Conservation (phyloP, 1,140 invertebrate species). For the Heliconius himera region DNA sequence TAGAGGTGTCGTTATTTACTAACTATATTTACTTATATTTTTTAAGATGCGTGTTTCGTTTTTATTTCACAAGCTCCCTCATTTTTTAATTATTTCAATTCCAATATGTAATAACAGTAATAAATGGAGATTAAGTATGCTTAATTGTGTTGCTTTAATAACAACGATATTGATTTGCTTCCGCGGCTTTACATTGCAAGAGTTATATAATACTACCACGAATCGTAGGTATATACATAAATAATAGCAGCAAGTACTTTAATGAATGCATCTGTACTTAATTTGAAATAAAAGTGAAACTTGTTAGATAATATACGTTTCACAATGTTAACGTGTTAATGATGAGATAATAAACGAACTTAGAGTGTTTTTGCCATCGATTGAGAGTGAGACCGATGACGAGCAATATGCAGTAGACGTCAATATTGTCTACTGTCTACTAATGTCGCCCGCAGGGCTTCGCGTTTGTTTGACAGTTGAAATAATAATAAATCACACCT, state of each 20-base stretch:
- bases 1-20: not conserved
- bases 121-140: constrained; percentile 15
- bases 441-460: constrained; percentile 24
- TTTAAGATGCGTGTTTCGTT: not conserved
- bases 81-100: not conserved
- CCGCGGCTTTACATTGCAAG: not conserved
- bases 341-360: constrained; percentile 17
- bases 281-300: constrained; percentile 46
- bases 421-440: constrained; percentile 8
- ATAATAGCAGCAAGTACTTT: constrained; percentile 2
- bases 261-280: constrained; percentile 39
- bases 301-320: constrained; percentile 44
- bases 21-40: not conserved
- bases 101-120: not conserved
- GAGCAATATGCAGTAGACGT: constrained; percentile 5
- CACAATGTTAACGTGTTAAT: constrained; percentile 32
- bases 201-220: not conserved
- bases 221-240: not conserved
- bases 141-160: constrained; percentile 16
- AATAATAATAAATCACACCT: constrained; percentile 37
- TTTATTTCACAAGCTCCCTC: not conserved
- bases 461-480: constrained; percentile 21
- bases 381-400: not conserved
- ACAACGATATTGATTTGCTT: constrained; percentile 20
- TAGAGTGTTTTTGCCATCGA: not conserved